Evolutionary conservation across 2,888 invertebrate genomes (phyloP).

Genomic region (Caenorhabditis plicata): DNA sequence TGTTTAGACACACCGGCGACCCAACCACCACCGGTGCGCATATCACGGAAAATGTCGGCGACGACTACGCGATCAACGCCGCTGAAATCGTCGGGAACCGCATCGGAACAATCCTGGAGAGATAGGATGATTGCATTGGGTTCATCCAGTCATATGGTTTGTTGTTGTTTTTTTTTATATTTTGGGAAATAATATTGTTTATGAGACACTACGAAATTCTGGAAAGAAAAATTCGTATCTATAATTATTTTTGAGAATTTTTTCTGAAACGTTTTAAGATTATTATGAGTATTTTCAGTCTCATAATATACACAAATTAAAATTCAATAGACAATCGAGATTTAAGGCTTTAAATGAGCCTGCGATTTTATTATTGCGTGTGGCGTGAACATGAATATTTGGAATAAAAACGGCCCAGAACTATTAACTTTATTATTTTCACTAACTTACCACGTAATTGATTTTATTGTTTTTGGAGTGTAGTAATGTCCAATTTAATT

Average conservation of each 20-base stretch:
- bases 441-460: no score
- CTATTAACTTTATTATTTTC: no score
- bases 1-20: slow-evolving; percentile 4
- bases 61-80: slow-evolving; percentile 1
- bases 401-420: no score
- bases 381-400: no score
- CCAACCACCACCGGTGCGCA: slow-evolving; percentile 22
- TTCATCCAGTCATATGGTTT: slow-evolving; percentile 19
- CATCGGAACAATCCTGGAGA: slow-evolving; percentile 32
- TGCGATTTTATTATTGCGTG: no score
- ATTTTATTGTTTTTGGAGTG: no score
- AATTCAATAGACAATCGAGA: no score
- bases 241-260: background rate
- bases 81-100: slow-evolving; percentile 6
- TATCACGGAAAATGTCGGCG: slow-evolving; percentile 22
- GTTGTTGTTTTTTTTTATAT: background rate
- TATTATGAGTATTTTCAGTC: background rate
- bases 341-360: no score
- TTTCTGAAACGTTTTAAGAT: background rate
- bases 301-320: no score
- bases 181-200: background rate
- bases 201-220: background rate
- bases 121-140: slow-evolving; percentile 30
- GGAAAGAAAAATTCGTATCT: background rate
- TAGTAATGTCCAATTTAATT: no score